Evolutionary conservation across 2,888 invertebrate species (phyloP).

Genomic region (Patella caerulea): DNA sequence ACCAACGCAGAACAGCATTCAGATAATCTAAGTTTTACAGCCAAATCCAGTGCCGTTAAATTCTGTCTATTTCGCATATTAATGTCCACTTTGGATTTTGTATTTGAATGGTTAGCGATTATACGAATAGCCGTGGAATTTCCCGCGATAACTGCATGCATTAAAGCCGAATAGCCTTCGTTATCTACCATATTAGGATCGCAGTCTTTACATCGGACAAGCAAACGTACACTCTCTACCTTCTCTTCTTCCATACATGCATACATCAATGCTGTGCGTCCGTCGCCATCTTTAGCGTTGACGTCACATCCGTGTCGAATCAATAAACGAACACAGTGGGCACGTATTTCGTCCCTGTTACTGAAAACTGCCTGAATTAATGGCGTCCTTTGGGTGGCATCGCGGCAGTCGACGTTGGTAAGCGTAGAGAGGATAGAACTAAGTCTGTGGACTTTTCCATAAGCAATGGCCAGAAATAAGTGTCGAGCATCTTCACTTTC

Average conservation of each 20-base stretch:
- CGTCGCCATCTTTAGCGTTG: constrained; percentile 49
- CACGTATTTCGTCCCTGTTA: constrained; percentile 50
- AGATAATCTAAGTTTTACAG: constrained; percentile 50
- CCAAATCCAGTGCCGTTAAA: constrained; percentile 49
- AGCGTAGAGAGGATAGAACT: constrained; percentile 28
- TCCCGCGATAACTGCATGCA: constrained; percentile 51
- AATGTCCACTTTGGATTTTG: constrained; percentile 42
- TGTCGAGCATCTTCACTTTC: constrained; percentile 24
- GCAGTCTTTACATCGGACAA: constrained; percentile 46
- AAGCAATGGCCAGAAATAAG: constrained; percentile 35
- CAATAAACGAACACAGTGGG: constrained; percentile 53
- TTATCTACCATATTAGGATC: constrained; percentile 52
- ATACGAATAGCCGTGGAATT: constrained; percentile 48
- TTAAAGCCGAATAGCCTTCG: constrained; percentile 51
- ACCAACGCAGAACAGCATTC: constrained; percentile 55
- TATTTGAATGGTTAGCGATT: constrained; percentile 44
- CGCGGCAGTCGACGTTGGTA: constrained; percentile 37
- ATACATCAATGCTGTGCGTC: constrained; percentile 56
- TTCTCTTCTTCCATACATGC: constrained; percentile 54
- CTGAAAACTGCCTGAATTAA: constrained; percentile 52
- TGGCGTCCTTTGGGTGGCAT: constrained; percentile 48
- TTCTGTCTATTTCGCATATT: constrained; percentile 46
- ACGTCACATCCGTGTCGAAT: constrained; percentile 54
- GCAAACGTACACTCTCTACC: constrained; percentile 48
- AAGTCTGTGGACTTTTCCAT: constrained; percentile 33